phyloP scores from a whole-genome alignment of 2,797 vertebrate genomes.

The Falco naumanni region DNA sequence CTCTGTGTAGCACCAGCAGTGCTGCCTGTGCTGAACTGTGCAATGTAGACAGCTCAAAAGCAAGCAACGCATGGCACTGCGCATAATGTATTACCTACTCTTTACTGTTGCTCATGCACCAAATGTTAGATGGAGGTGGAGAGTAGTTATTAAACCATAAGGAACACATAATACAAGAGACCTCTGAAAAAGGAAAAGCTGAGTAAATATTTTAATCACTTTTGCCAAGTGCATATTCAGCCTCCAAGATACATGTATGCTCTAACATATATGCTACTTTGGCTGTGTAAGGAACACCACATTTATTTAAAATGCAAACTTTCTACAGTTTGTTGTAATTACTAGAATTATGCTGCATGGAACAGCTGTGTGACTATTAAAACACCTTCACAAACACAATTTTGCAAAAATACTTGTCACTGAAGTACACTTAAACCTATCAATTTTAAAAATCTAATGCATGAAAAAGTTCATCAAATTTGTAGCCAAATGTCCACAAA shows the following conservation, averaged over 20 bases:
- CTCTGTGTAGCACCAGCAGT: neutral
- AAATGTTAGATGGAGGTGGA: neutral
- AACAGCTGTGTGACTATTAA: neutral
- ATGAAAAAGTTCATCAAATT: neutral
- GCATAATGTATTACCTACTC: neutral
- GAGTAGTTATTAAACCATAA: neutral
- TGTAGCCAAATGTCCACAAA: neutral
- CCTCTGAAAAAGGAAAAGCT: neutral
- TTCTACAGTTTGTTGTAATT: neutral
- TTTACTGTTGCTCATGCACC: neutral
- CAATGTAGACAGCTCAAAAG: neutral
- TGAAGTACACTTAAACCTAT: neutral
- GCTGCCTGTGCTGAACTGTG: neutral
- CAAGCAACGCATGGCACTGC: neutral
- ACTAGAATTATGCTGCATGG: neutral
- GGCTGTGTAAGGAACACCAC: neutral
- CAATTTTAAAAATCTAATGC: neutral
- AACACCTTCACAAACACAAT: neutral
- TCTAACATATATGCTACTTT: neutral
- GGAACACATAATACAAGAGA: neutral
- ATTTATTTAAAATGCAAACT: neutral
- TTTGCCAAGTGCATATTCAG: neutral
- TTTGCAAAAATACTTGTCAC: neutral
- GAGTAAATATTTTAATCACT: neutral
- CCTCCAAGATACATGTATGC: neutral